Evolutionary conservation across 2,888 invertebrate genomes (phyloP).

Genomic region (Drosophila neotestacea): DNA sequence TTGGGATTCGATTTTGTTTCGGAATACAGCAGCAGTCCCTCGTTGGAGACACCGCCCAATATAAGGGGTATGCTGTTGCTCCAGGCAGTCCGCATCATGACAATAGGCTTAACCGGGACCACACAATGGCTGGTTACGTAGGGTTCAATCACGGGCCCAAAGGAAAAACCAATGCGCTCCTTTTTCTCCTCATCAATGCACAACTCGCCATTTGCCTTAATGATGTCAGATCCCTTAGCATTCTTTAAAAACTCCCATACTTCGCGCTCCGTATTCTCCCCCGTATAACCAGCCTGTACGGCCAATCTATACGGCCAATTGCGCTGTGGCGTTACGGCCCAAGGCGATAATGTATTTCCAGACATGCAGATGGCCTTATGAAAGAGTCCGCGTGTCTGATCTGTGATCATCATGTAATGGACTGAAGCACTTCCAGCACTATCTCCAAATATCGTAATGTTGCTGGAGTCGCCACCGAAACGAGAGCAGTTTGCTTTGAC

Average conservation of each 20-base stretch:
- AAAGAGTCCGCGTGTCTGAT: conserved; percentile 85
- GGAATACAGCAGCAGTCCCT: conserved; percentile 82
- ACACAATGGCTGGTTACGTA: conserved; percentile 82
- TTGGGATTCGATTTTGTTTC: conserved; percentile 82
- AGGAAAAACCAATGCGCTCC: conserved; percentile 83
- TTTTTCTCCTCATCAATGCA: conserved; percentile 82
- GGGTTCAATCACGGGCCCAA: conserved; percentile 85
- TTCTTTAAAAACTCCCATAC: conserved; percentile 83
- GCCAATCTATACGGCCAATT: conserved; percentile 84
- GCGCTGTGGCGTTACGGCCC: conserved; percentile 83
- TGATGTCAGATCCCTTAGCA: conserved; percentile 80
- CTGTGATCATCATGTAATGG: conserved; percentile 86
- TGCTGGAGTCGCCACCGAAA: conserved; percentile 86
- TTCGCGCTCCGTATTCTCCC: conserved; percentile 82
- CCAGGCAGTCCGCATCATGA: conserved; percentile 84
- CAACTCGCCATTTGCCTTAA: conserved; percentile 80
- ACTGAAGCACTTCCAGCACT: conserved; percentile 86
- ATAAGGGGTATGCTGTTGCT: conserved; percentile 84
- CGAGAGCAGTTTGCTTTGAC: conserved; percentile 86
- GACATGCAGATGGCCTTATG: conserved; percentile 85
- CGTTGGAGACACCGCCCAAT: conserved; percentile 84
- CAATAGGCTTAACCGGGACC: conserved; percentile 81
- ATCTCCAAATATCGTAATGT: conserved; percentile 86
- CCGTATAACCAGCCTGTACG: conserved; percentile 80
- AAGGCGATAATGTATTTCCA: conserved; percentile 82